Base-by-base conservation (phyloP, 2,797 vertebrate genomes). In the Hemibagrus guttatus region DNA sequence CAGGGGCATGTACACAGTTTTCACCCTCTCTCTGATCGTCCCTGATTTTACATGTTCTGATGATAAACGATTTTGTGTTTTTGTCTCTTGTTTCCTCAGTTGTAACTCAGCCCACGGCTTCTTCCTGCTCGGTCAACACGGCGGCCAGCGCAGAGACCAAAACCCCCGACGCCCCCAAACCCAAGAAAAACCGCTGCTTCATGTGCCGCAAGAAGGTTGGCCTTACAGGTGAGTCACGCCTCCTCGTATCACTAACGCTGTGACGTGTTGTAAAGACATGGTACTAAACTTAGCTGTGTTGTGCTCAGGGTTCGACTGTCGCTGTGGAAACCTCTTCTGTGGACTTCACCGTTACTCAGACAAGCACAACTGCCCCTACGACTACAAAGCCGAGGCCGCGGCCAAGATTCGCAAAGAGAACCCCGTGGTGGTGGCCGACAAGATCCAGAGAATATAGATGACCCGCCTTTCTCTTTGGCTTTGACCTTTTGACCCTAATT, bases 391-490 rank as follows among this genome's bases (percentile, higher is more conserved):
- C 0, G 97, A 97, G 88, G 97, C 97, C 0, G 96, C 96, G 0
- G 96, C 96, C 92, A 97, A 97, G 91, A 97, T 97, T 81, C 96
- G 97, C 71, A 97, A 97, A 92, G 97, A 97, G 90, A 97, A 97
- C 92, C 97, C 97, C 0, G 93, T 97, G 17, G 94, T 97, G 0
- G 95, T 97, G 0, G 96, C 97, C 0, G 96, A 97, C 89, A 97
- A 97, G 94, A 97, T 97, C 93, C 97, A 97, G 95, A 97, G 97
- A 95, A 96, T 97, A 96, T 97, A 96, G 96, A 92, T 8, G 46
- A 59, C 46, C 83, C 64, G 14, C 58, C 89, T 1, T 1, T 71
- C 49, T 68, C 28, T 42, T 80, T 84, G 52, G 76, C 28, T 66
- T 86, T 86, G 64, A 87, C 63, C 86, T n/a, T 66, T 86, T 86